Evolutionary conservation across 1,140 invertebrate genomes (phyloP).

Genomic region (fruit fly (Drosophila melanogaster)): Release_6_plus_ISO1_MT NT_037436.4:21639501-21640000

Average conservation of each 20-base stretch:
- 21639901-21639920: slow-evolving; percentile 95
- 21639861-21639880: slow-evolving; percentile 80
- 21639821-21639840: slow-evolving; percentile 94
- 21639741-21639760: slow-evolving; percentile 88
- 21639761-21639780: slow-evolving; percentile 88
- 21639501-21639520: slow-evolving; percentile 76
- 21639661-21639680: slow-evolving; percentile 91
- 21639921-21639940: slow-evolving; percentile 89
- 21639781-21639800: slow-evolving; percentile 89
- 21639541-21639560: slow-evolving; percentile 87
- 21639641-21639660: slow-evolving; percentile 89
- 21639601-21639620: slow-evolving; percentile 90
- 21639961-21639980: slow-evolving; percentile 89
- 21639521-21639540: slow-evolving; percentile 78
- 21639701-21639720: slow-evolving; percentile 94
- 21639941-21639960: slow-evolving; percentile 90
- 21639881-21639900: slow-evolving; percentile 89
- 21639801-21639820: slow-evolving; percentile 92
- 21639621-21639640: slow-evolving; percentile 90
- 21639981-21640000: slow-evolving; percentile 90
- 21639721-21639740: slow-evolving; percentile 94
- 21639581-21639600: slow-evolving; percentile 89
- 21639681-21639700: slow-evolving; percentile 85
- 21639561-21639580: slow-evolving; percentile 86
- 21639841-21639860: slow-evolving; percentile 87